Evolutionary conservation across 2,113 vertebrate species (phyloP).

Genomic region (Catagonus wagneri): DNA sequence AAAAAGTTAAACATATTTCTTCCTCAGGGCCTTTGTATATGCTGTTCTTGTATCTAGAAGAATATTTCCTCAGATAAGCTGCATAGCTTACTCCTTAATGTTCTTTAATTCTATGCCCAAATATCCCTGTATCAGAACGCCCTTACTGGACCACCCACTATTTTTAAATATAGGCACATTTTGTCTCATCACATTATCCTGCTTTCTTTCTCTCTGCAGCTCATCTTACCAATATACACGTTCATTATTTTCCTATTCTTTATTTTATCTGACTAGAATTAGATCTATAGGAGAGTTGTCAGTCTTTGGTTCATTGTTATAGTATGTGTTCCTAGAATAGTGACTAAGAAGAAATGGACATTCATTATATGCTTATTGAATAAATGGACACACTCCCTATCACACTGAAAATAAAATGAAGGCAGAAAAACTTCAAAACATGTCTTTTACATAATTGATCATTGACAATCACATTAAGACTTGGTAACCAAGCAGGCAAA

Average conservation of each 20-base stretch:
- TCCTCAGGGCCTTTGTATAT: neutral
- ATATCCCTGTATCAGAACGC: neutral
- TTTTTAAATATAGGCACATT: neutral
- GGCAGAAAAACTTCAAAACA: neutral
- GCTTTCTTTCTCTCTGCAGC: neutral
- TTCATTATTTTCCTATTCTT: neutral
- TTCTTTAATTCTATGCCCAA: neutral
- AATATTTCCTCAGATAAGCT: neutral
- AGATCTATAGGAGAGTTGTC: neutral
- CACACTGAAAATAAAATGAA: neutral
- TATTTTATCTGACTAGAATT: neutral
- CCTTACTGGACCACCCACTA: neutral
- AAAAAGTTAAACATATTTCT: neutral
- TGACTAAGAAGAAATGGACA: neutral
- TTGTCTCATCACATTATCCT: neutral
- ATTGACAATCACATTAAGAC: neutral
- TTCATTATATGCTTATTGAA: neutral
- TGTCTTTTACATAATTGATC: neutral
- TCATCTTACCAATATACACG: neutral
- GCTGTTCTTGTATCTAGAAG: neutral
- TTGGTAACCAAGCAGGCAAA: neutral
- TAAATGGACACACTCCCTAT: neutral
- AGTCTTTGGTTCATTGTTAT: neutral
- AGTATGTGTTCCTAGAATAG: neutral
- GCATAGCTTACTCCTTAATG: neutral